Evolutionary conservation across 2,113 vertebrate genomes (phyloP).

Genomic region (Lophius piscatorius): DNA sequence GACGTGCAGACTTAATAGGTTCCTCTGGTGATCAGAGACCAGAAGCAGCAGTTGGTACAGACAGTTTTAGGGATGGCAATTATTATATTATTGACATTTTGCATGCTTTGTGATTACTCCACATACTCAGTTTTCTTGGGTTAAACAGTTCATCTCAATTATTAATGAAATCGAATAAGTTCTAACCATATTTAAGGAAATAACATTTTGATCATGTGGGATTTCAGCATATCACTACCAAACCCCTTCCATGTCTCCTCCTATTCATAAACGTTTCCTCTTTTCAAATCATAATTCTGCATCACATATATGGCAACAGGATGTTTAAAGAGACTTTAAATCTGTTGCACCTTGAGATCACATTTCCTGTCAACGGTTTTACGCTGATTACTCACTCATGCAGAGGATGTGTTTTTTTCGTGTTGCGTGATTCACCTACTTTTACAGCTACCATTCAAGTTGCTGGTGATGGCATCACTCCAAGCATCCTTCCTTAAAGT

Average conservation of each 20-base stretch:
- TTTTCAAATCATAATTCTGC: not conserved
- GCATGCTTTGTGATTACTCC: not conserved
- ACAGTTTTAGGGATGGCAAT: no score
- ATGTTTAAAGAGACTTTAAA: not conserved
- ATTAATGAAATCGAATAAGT: not conserved
- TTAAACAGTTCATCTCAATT: not conserved
- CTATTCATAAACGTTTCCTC: not conserved
- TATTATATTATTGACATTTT: no score
- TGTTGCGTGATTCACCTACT: conserved; percentile 41
- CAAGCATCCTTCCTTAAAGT: not conserved
- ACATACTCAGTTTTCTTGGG: no score
- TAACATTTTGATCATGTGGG: not conserved
- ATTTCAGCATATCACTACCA: conserved; percentile 5
- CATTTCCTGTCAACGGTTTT: conserved; percentile 17
- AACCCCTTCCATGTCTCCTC: no score
- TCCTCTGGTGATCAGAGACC: no score
- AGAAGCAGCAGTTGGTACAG: no score
- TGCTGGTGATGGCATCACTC: conserved; percentile 2
- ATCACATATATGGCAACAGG: not conserved
- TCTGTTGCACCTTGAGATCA: not conserved
- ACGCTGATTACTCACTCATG: conserved; percentile 18
- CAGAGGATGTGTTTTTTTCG: conserved; percentile 21
- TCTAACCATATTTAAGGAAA: not conserved
- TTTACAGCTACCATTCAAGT: conserved; percentile 11
- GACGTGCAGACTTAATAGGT: no score